Conservation (phyloP, 2,113 vertebrate species). For the Cacatua alba region DNA sequence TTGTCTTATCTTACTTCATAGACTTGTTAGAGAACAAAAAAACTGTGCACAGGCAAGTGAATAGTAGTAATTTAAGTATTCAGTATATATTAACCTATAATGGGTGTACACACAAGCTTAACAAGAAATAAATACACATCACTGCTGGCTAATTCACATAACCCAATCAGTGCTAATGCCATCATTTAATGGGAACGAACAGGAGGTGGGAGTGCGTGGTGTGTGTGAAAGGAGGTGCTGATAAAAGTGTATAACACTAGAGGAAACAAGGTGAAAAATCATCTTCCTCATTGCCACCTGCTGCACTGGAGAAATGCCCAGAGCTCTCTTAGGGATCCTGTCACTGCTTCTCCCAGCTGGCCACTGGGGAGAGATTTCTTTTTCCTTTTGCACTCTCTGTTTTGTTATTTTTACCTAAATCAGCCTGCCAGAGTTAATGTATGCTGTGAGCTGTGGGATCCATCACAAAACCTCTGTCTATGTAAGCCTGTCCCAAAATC, state of each 20-base stretch:
- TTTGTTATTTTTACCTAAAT: background rate
- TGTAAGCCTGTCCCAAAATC: background rate
- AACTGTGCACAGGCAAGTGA: background rate
- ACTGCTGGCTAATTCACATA: background rate
- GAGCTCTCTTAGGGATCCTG: background rate
- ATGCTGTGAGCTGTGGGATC: background rate
- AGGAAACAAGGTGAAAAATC: background rate
- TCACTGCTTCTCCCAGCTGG: background rate
- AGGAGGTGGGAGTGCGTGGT: background rate
- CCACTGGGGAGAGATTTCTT: background rate
- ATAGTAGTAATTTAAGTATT: background rate
- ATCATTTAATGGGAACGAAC: background rate
- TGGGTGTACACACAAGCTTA: background rate
- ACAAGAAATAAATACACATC: background rate
- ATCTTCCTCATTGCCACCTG: background rate
- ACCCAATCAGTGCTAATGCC: fast-evolving
- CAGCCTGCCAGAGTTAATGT: background rate
- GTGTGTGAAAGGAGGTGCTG: background rate
- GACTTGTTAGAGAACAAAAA: background rate
- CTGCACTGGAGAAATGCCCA: background rate
- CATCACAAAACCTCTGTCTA: background rate
- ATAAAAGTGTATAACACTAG: background rate
- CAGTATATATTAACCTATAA: background rate
- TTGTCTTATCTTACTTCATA: background rate
- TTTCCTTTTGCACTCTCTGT: background rate